Evolutionary conservation across 2,888 invertebrate genomes (phyloP).

Genomic region (Bhutanitis thaidina): DNA sequence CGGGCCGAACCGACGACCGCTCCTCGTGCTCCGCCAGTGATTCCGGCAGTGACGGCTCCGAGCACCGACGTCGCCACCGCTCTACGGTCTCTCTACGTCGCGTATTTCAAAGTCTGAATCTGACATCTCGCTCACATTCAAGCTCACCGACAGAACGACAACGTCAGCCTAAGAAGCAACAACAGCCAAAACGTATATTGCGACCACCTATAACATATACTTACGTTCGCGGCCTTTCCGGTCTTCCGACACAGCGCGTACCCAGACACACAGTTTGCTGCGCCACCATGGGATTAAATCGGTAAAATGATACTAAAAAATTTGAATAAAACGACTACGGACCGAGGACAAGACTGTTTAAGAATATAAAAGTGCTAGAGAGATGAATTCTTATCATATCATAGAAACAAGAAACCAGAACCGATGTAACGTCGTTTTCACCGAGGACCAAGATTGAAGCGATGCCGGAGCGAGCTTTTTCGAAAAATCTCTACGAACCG

Average conservation of each 20-base stretch:
- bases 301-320: slow-evolving; percentile 38
- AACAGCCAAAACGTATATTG: slow-evolving; percentile 86
- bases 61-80: slow-evolving; percentile 67
- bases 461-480: slow-evolving; percentile 29
- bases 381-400: slow-evolving; percentile 65
- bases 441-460: slow-evolving; percentile 57
- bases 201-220: slow-evolving; percentile 89
- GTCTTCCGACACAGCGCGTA: slow-evolving; percentile 89
- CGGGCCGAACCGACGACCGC: slow-evolving; percentile 56
- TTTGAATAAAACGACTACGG: slow-evolving; percentile 33
- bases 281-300: slow-evolving; percentile 57
- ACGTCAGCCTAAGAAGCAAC: slow-evolving; percentile 77
- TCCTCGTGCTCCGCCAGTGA: slow-evolving; percentile 81
- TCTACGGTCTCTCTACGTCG: slow-evolving; percentile 85
- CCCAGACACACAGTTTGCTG: slow-evolving; percentile 78
- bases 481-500: slow-evolving; percentile 23
- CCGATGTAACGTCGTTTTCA: slow-evolving; percentile 48
- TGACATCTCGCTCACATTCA: slow-evolving; percentile 83
- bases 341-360: slow-evolving; percentile 70
- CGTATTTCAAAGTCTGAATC: slow-evolving; percentile 84
- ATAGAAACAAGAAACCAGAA: slow-evolving; percentile 50
- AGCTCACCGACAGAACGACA: slow-evolving; percentile 75
- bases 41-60: slow-evolving; percentile 82
- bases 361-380: slow-evolving; percentile 52
- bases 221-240: slow-evolving; percentile 89